Evolutionary conservation across 2,113 vertebrate species (phyloP).

Genomic region (Sander lucioperca): DNA sequence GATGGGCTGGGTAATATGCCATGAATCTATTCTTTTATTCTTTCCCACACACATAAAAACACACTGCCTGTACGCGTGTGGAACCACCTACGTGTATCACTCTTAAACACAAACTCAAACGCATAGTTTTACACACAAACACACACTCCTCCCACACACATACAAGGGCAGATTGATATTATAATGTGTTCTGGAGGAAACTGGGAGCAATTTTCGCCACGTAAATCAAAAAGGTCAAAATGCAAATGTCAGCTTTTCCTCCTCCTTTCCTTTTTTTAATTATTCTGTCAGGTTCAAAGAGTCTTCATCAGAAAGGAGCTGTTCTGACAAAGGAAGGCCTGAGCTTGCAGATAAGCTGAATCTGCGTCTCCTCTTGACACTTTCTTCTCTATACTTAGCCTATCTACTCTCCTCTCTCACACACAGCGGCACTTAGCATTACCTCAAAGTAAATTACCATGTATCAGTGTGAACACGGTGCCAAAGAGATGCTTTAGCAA

Average conservation of each 20-base stretch:
- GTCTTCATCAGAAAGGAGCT: constrained; percentile 73
- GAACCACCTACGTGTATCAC: constrained; percentile 26
- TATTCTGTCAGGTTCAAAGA: constrained; percentile 86
- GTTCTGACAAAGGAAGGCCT: constrained; percentile 74
- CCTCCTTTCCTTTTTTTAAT: constrained; percentile 76
- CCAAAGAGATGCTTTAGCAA: constrained; percentile 52
- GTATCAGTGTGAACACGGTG: constrained; percentile 48
- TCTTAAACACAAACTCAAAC: constrained; percentile 23
- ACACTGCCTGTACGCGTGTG: constrained; percentile 28
- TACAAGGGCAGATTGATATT: constrained; percentile 39
- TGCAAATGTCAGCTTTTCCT: constrained; percentile 80
- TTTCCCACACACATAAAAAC: constrained; percentile 46
- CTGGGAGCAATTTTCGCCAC: constrained; percentile 69
- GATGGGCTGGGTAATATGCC: constrained; percentile 77
- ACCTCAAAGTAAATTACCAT: constrained; percentile 74
- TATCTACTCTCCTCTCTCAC: constrained; percentile 56
- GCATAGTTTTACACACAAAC: constrained; percentile 12
- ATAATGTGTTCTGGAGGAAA: constrained; percentile 63
- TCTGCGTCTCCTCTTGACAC: constrained; percentile 77
- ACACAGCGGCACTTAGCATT: constrained; percentile 51
- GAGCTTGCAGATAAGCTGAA: constrained; percentile 82
- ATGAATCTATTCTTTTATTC: constrained; percentile 78
- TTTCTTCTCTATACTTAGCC: constrained; percentile 58
- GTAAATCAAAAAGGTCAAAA: constrained; percentile 84
- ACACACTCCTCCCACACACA: background rate